Evolutionary conservation across 2,888 invertebrate species (phyloP).

Genomic region (Acronicta leporina): DNA sequence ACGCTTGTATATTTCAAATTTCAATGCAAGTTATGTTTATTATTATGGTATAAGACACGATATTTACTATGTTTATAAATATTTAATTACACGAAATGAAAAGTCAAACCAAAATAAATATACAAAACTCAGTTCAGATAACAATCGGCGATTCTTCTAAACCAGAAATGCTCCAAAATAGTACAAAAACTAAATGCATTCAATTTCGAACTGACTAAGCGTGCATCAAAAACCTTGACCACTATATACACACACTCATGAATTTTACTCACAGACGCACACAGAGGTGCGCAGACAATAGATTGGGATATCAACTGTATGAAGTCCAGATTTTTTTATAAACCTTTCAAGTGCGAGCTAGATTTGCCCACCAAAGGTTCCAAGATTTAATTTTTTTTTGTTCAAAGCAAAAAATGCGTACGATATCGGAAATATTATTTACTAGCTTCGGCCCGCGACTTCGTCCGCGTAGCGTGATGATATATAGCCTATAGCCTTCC

Average conservation of each 20-base stretch:
- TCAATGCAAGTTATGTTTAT: too few species aligned
- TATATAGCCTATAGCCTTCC: too few species aligned
- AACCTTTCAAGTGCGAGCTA: conserved; percentile 11
- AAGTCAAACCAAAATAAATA: neutral
- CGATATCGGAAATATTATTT: too few species aligned
- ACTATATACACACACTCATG: conserved; percentile 1
- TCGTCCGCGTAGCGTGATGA: too few species aligned
- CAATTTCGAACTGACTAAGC: conserved; percentile 4
- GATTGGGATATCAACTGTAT: conserved; percentile 10
- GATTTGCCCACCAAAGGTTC: neutral
- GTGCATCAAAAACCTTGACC: conserved; percentile 27
- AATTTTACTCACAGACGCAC: conserved; percentile 21
- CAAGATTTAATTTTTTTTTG: too few species aligned
- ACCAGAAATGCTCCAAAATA: conserved; percentile 1
- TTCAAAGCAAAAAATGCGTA: too few species aligned
- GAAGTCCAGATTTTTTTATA: conserved; percentile 9
- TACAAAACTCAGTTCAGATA: neutral
- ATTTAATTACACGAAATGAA: too few species aligned
- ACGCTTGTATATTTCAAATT: too few species aligned
- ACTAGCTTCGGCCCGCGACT: too few species aligned
- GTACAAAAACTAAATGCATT: conserved; percentile 17
- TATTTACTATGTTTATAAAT: too few species aligned
- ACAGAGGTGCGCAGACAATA: conserved; percentile 22
- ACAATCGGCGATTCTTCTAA: neutral
- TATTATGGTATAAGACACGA: too few species aligned